These are phyloP conservation scores for Epinephelus fuscoguttatus DNA, from an alignment of 2,113 vertebrate species.

Conservation along the genomic window DNA sequence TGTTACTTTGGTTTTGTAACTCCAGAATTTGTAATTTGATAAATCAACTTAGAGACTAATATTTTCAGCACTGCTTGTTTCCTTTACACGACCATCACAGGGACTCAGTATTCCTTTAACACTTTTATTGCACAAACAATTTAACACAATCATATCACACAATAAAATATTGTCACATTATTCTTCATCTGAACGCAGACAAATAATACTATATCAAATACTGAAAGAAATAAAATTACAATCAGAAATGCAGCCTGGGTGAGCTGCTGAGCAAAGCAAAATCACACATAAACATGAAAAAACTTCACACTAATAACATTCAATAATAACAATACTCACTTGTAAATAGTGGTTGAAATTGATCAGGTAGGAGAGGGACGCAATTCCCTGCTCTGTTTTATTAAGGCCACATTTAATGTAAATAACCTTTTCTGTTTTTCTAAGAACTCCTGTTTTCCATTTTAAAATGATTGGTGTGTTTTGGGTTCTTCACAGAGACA, in stretches of 20 bases:
- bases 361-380: neutral
- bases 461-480: neutral
- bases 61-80: neutral
- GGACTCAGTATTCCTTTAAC: neutral
- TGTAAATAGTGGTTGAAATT: neutral
- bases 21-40: too few species aligned
- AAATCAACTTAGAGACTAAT: too few species aligned
- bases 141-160: neutral
- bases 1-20: too few species aligned
- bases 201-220: neutral
- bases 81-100: neutral
- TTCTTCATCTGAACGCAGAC: neutral
- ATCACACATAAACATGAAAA: neutral
- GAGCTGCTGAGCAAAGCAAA: neutral
- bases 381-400: neutral
- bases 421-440: too few species aligned
- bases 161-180: neutral
- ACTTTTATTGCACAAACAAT: constrained; percentile 9
- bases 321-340: neutral
- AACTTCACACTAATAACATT: neutral
- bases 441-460: neutral
- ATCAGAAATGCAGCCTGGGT: neutral
- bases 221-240: neutral
- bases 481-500: neutral
- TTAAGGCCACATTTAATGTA: neutral